phyloP scores from a whole-genome alignment of 1,140 invertebrate genomes.

The Calephelis virginiensis region DNA sequence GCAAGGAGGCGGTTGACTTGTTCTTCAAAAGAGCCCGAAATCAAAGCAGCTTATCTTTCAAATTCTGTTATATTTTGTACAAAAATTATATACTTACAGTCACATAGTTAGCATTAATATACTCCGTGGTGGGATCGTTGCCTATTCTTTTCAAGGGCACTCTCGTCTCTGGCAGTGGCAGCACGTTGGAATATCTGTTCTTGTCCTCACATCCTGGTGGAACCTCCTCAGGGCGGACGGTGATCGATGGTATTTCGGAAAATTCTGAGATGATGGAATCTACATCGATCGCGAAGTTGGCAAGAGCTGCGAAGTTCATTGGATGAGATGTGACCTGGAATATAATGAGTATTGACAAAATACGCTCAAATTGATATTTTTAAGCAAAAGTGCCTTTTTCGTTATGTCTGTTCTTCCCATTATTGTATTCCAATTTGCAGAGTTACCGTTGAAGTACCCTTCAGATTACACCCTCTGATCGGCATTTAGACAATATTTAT shows the following conservation, averaged over 20 bases:
- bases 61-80: no score
- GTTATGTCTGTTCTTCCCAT: no score
- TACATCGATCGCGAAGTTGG: slow-evolving; percentile 85
- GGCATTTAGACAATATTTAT: no score
- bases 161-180: slow-evolving; percentile 93
- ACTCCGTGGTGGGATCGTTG: slow-evolving; percentile 88
- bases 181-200: slow-evolving; percentile 96
- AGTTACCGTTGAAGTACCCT: no score
- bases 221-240: slow-evolving; percentile 88
- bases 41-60: no score
- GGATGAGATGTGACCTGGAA: slow-evolving; percentile 84
- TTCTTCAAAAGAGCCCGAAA: no score
- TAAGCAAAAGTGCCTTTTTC: no score
- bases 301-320: slow-evolving; percentile 86
- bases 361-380: no score
- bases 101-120: slow-evolving; percentile 95
- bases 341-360: slow-evolving; percentile 66
- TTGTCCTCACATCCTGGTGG: slow-evolving; percentile 92
- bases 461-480: no score
- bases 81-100: slow-evolving; percentile 79
- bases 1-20: no score
- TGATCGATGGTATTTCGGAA: slow-evolving; percentile 86
- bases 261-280: slow-evolving; percentile 89
- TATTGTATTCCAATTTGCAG: no score
- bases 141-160: slow-evolving; percentile 85